These are phyloP conservation scores for Notoglanidium macrostoma DNA, from an alignment of 2,797 vertebrate species.

Conservation along the genomic window DNA sequence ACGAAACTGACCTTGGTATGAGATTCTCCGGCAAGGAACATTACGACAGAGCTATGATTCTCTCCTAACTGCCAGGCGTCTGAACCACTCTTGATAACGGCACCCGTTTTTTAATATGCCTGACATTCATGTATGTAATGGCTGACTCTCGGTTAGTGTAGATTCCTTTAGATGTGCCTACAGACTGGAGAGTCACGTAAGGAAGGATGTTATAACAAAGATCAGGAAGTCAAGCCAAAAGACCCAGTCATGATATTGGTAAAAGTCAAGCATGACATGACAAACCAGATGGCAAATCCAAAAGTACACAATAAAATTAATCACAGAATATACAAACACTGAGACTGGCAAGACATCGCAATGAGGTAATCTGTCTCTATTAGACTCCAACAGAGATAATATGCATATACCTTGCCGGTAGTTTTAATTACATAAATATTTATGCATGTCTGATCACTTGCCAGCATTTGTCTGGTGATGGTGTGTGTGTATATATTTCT, in stretches of 20 bases:
- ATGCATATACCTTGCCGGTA: conserved; percentile 57
- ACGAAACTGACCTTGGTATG: neutral
- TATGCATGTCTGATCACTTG: conserved; percentile 59
- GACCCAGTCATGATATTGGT: neutral
- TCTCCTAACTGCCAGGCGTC: neutral
- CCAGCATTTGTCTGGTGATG: conserved; percentile 26
- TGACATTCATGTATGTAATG: neutral
- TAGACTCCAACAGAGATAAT: conserved; percentile 55
- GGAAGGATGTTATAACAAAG: neutral
- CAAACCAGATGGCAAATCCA: neutral
- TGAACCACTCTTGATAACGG: conserved; percentile 2
- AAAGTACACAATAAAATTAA: neutral
- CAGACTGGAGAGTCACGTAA: neutral
- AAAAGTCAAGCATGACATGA: neutral
- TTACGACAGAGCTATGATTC: neutral
- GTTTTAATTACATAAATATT: conserved; percentile 68
- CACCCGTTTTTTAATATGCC: neutral
- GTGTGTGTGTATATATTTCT: neutral
- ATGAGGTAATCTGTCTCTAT: conserved; percentile 6
- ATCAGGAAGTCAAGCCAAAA: neutral
- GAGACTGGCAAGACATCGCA: neutral
- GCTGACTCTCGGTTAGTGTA: neutral
- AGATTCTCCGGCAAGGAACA: neutral
- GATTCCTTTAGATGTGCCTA: conserved; percentile 18
- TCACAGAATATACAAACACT: conserved; percentile 16